Evolutionary conservation across 2,113 vertebrate species (phyloP).

Genomic region (Crotophaga sulcirostris): DNA sequence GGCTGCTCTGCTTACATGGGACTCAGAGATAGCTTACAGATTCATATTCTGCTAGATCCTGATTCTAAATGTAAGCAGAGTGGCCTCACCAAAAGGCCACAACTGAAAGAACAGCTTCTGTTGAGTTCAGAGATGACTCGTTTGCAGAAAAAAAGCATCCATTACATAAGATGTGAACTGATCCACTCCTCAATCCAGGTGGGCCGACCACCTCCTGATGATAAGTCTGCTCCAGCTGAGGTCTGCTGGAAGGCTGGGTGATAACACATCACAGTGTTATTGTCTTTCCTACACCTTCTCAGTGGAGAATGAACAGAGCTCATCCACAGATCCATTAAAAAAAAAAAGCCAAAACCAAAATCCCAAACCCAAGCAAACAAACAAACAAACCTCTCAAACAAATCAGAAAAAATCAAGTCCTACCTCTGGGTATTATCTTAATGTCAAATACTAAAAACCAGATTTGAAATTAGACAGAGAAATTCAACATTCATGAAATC

Average conservation of each 20-base stretch:
- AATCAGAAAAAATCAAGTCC: background rate
- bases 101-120: background rate
- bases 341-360: no score
- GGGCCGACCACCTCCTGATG: background rate
- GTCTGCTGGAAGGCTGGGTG: background rate
- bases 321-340: background rate
- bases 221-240: background rate
- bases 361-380: no score
- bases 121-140: background rate
- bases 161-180: background rate
- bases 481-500: background rate
- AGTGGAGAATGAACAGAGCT: background rate
- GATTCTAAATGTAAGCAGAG: background rate
- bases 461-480: background rate
- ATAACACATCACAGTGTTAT: background rate
- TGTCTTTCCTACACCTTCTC: background rate
- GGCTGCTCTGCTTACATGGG: background rate
- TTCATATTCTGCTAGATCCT: background rate
- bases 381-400: background rate
- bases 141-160: background rate
- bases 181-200: background rate
- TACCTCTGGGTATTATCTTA: background rate
- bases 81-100: background rate
- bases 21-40: background rate
- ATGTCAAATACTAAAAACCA: background rate